Conservation (phyloP, 2,888 invertebrate genomes). For the Microplitis manilae region DNA sequence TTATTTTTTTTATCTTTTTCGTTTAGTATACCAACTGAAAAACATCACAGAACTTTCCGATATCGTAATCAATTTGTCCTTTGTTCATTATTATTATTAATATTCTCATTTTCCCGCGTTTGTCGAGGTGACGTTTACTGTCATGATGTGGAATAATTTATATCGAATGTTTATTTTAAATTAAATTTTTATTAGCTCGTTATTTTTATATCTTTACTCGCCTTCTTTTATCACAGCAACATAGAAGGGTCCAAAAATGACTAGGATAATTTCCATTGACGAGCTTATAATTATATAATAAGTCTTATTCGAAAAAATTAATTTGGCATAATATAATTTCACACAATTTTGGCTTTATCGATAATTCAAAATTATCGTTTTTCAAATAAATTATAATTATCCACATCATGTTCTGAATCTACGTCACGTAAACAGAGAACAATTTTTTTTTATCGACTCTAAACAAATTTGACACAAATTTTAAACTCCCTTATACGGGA, state of each 20-base stretch:
- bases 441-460: conserved; percentile 17
- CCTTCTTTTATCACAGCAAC: conserved; percentile 68
- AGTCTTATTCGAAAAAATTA: conserved; percentile 24
- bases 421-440: background rate
- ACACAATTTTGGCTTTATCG: conserved; percentile 4
- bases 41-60: conserved; percentile 71
- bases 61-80: conserved; percentile 63
- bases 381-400: background rate
- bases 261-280: conserved; percentile 66
- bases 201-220: conserved; percentile 40
- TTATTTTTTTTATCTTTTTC: conserved; percentile 52
- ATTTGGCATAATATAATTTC: conserved; percentile 30
- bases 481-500: conserved; percentile 42
- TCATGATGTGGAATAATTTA: conserved; percentile 61
- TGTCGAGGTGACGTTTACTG: conserved; percentile 51
- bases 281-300: conserved; percentile 47
- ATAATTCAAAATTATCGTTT: background rate
- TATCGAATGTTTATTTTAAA: conserved; percentile 36
- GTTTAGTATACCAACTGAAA: conserved; percentile 67
- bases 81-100: conserved; percentile 46
- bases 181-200: conserved; percentile 38
- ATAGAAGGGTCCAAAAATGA: conserved; percentile 69
- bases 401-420: background rate
- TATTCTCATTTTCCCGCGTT: background rate
- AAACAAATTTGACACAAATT: conserved; percentile 51